Evolutionary conservation across 2,113 vertebrate species (phyloP), one percentile per base, ranked within the genome.

Genomic region (Euleptes europaea): DNA sequence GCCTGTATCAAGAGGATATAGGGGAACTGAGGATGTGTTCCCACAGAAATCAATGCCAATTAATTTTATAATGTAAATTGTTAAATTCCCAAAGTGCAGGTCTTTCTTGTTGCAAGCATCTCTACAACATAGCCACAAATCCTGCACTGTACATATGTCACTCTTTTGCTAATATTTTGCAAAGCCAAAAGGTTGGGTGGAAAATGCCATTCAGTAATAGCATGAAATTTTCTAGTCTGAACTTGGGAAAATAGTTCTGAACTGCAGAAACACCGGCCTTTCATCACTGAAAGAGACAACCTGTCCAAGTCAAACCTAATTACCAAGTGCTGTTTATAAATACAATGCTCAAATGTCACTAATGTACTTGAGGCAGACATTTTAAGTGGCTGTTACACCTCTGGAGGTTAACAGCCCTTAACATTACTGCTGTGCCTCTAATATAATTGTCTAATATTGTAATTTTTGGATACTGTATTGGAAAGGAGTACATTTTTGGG

Each of bases 361-460:
- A 72, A 79, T 79, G 57, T 57, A 85, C 54, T 85, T 44, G 9
- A 85, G 54, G 40, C 40, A 73, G 84, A 65, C 77, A 63, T 79
- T 78, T 63, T 71, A 85, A 71, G 38, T 78, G 35, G 47, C 47
- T 84, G 40, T 70, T 31, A 17, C 44, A 78, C 28, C 69, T 84
- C 47, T 85, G 40, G 35, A 31, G 12, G 8, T 15, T 49, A 69
- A 63, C 67, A 28, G 38, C 23, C 76, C 67, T 57, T 21, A 54
- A 73, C 23, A 42, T 82, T 57, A 57, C 80, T 82, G 51, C 33
- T 80, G 42, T 80, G 7, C 60, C 44, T 72, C 26, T 28, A 82
- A 13, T 57, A 72, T 42, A 44, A 69, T 49, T 69, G 49, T 82
- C 4, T 72, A 42, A 38, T 69, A 69, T 69, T 69, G 5, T 69